Evolutionary conservation across 64 coral and sea anemone genomes (phyloP), one percentile per base, ranked within the genome.

Genomic region (Actinia equina): DNA sequence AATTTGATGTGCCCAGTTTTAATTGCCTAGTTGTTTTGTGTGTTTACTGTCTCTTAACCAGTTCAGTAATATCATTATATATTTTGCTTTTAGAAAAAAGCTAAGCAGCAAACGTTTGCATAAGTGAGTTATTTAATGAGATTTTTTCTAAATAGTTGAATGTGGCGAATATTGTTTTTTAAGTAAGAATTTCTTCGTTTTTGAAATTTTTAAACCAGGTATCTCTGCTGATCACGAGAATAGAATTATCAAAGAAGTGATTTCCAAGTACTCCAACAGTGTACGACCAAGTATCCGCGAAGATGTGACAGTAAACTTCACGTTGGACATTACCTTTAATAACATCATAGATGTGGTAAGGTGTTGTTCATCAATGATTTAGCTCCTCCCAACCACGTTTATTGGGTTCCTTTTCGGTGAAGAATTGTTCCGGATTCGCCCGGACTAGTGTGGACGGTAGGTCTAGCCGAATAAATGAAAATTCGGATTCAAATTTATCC

Each of bases 341-440:
- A 87, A 93, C 23, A 93, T 93, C 46, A 93, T 93, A 17, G 91
- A 93, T 65, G 87, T 93, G 91, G 91, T 93, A 89, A 86, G 59
- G 82, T n/a, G n/a, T n/a, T n/a, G n/a, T n/a, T n/a, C n/a, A n/a
- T n/a, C n/a, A n/a, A n/a, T n/a, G n/a, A n/a, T n/a, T n/a, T n/a
- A n/a, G n/a, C n/a, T 18, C 17, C 25, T 83, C 43, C 26, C 25
- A n/a, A n/a, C n/a, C n/a, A n/a, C n/a, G n/a, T n/a, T n/a, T n/a
- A n/a, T n/a, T n/a, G n/a, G n/a, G n/a, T n/a, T n/a, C n/a, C n/a
- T n/a, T n/a, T n/a, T n/a, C n/a, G n/a, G n/a, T n/a, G n/a, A n/a
- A n/a, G n/a, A n/a, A n/a, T n/a, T n/a, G n/a, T n/a, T n/a, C n/a
- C n/a, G n/a, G n/a, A n/a, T n/a, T n/a, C n/a, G n/a, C n/a, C n/a